Evolutionary conservation across 1,140 invertebrate genomes (phyloP), one percentile per base, ranked within the genome.

Genomic region (Alviniconcha marisindica): DNA sequence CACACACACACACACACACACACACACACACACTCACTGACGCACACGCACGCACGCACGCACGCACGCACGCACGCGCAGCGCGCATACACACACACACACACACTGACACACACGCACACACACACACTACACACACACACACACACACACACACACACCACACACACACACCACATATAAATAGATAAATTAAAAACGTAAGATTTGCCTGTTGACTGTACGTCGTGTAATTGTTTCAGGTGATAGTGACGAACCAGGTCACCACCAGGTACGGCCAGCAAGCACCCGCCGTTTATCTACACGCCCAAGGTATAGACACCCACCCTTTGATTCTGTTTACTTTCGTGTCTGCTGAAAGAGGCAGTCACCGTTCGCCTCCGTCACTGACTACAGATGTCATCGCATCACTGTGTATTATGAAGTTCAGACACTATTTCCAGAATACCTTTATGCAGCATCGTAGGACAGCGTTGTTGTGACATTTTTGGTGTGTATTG

Each of bases 171-270:
- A 21, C 18, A 56, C 18, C 18, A 5, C 3, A 56, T 24, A 10
- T 4, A 56, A n/a, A 56, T 4, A 56, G 21, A 56, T 15, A 56
- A n/a, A 56, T 4, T 21, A 51, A 51, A 21, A 7, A 51, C 21
- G 7, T 51, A 51, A 51, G 21, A 21, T 51, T 51, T 51, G 21
- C 48, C 7, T 51, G 10, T 51, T 51, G 48, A 51, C 10, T 51
- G 7, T 51, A 51, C 48, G n/a, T n/a, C 7, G 5, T 48, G 44
- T 48, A 18, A 48, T 48, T 5, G 44, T 63, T 86, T 14, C 63
- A 90, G 89, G 81, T 90, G 0, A 73, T 90, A n/a, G 90, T 91
- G 24, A 91, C 90, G 21, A 91, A 91, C 84, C 90, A 91, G 51
- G 89, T 91, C 15, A 91, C 90, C 66, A 91, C 88, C 48, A 74